Conservation (phyloP, 2,113 vertebrate species). For the Uria lomvia region DNA sequence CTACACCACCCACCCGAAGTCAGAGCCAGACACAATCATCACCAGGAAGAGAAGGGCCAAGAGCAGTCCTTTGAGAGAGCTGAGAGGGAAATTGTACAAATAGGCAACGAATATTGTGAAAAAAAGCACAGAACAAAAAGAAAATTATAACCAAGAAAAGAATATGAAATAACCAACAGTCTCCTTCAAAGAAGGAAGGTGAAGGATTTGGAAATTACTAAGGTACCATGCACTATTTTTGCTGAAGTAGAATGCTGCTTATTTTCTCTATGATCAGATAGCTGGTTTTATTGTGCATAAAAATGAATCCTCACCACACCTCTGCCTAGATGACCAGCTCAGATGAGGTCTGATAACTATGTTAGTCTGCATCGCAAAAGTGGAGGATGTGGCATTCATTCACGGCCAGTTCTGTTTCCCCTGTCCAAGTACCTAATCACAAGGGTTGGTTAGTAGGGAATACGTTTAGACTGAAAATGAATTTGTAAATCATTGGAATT, state of each 20-base stretch:
- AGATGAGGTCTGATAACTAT: background rate
- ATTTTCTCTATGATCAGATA: background rate
- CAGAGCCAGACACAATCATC: background rate
- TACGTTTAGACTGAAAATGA: background rate
- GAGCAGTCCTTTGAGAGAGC: background rate
- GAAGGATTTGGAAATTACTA: background rate
- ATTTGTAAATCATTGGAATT: background rate
- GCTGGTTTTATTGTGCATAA: background rate
- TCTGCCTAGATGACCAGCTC: background rate
- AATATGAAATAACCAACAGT: background rate
- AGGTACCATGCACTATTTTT: background rate
- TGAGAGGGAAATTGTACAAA: background rate
- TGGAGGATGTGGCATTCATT: rapidly evolving
- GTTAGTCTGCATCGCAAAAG: background rate
- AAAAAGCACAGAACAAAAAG: background rate
- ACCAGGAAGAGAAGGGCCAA: background rate
- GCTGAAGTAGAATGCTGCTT: background rate
- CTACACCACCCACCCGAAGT: background rate
- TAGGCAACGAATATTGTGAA: background rate
- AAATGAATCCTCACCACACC: background rate
- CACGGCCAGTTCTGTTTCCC: background rate
- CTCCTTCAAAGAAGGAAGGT: background rate
- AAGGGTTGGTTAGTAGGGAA: background rate
- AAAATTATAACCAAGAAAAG: background rate
- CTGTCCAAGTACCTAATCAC: background rate